These are phyloP conservation scores for Lepidurus arcticus DNA, from an alignment of 1,140 invertebrate species.

Conservation along the genomic window DNA sequence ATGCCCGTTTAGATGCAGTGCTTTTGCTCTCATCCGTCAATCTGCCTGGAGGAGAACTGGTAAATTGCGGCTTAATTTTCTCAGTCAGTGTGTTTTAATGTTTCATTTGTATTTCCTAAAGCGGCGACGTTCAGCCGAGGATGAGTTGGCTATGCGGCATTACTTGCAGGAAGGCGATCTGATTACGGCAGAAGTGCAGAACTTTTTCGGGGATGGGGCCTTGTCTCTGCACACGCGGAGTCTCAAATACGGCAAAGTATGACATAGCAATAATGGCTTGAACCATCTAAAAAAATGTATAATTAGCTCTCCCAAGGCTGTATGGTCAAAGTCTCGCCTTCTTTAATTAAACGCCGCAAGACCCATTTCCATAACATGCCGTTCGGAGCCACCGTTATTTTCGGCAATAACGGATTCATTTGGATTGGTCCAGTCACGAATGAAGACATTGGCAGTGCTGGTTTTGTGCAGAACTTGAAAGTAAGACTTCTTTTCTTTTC, in stretches of 20 bases:
- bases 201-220: slow-evolving; percentile 81
- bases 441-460: slow-evolving; percentile 60
- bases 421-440: slow-evolving; percentile 79
- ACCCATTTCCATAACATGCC: slow-evolving; percentile 92
- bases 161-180: slow-evolving; percentile 94
- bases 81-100: slow-evolving; percentile 19
- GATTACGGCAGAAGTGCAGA: slow-evolving; percentile 95
- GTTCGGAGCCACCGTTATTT: slow-evolving; percentile 82
- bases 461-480: slow-evolving; percentile 73
- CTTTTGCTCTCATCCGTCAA: slow-evolving; percentile 89
- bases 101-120: slow-evolving; percentile 45
- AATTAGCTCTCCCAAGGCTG: slow-evolving; percentile 72
- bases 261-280: neutral
- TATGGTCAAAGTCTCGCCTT: slow-evolving; percentile 83
- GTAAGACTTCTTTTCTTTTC: slow-evolving; percentile 41
- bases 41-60: slow-evolving; percentile 64
- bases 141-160: slow-evolving; percentile 94
- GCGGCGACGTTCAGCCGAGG: slow-evolving; percentile 86
- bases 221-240: slow-evolving; percentile 91
- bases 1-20: slow-evolving; percentile 80
- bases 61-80: neutral
- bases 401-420: slow-evolving; percentile 95
- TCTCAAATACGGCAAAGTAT: slow-evolving; percentile 92
- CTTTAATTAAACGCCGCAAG: slow-evolving; percentile 88
- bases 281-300: slow-evolving; percentile 33